These are phyloP conservation scores for Dolomedes plantarius DNA, from an alignment of 2,888 invertebrate genomes.

Conservation along the genomic window DNA sequence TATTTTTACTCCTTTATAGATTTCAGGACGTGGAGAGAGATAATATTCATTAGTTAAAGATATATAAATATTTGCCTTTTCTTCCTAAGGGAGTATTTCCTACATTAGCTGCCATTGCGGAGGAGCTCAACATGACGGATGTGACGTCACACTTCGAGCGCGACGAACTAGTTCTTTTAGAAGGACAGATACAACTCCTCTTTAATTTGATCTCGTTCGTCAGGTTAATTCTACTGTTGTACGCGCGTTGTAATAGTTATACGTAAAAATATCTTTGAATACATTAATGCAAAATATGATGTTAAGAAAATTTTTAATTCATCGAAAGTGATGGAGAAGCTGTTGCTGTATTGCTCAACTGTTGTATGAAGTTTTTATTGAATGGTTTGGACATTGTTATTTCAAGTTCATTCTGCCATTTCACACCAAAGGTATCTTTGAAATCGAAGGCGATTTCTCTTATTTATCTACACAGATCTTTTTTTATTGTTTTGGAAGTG, in stretches of 20 bases:
- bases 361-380: slow-evolving; percentile 29
- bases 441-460: slow-evolving; percentile 64
- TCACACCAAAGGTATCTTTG: slow-evolving; percentile 60
- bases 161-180: too few species aligned
- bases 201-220: background rate
- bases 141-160: too few species aligned
- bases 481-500: slow-evolving; percentile 53
- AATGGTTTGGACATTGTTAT: slow-evolving; percentile 36
- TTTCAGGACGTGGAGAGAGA: too few species aligned
- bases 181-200: too few species aligned
- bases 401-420: slow-evolving; percentile 25
- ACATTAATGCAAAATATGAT: background rate
- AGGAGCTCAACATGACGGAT: too few species aligned
- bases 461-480: slow-evolving; percentile 63
- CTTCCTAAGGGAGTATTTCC: too few species aligned
- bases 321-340: background rate
- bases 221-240: background rate
- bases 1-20: too few species aligned
- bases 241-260: background rate
- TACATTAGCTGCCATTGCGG: too few species aligned
- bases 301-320: background rate
- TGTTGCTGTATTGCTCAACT: background rate
- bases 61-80: too few species aligned
- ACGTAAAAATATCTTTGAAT: background rate
- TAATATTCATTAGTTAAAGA: too few species aligned